Percentiles rank a stretch among this genome's conserved stretches.
phyloP scores from a whole-genome alignment of 2,888 invertebrate genomes.

The Bursaphelenchus okinawaensis region DNA sequence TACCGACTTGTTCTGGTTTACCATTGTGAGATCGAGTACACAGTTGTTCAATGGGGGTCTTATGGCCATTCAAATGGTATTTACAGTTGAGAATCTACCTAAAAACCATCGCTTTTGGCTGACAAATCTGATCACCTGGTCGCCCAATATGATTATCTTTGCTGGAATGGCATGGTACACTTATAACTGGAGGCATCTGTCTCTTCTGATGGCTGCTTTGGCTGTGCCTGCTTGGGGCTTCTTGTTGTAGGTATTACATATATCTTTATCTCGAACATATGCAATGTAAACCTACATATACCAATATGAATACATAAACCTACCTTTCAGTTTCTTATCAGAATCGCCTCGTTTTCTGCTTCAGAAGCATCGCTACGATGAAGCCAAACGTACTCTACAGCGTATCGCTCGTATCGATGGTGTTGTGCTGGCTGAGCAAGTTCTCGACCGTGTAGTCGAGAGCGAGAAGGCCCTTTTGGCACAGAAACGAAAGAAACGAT shows the following conservation, averaged over 20 bases:
- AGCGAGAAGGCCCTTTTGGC: slow-evolving; percentile 16
- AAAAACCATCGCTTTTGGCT: slow-evolving; percentile 50
- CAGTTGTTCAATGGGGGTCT: slow-evolving; percentile 50
- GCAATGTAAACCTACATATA: too few species aligned
- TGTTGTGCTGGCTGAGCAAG: slow-evolving; percentile 27
- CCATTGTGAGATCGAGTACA: slow-evolving; percentile 41
- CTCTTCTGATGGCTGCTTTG: slow-evolving; percentile 34
- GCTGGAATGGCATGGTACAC: slow-evolving; percentile 40
- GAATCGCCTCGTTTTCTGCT: slow-evolving; percentile 50
- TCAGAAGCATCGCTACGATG: slow-evolving; percentile 44
- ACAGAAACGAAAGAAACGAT: slow-evolving; percentile 27
- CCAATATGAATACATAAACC: too few species aligned
- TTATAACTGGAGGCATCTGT: slow-evolving; percentile 45
- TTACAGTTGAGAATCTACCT: slow-evolving; percentile 46
- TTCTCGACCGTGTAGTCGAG: slow-evolving; percentile 17
- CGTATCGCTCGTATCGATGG: slow-evolving; percentile 33
- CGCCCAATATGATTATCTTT: slow-evolving; percentile 49
- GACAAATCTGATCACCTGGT: slow-evolving; percentile 43
- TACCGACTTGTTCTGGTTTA: slow-evolving; percentile 37
- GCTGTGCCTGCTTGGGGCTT: slow-evolving; percentile 42
- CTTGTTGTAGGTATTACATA: slow-evolving; percentile 28
- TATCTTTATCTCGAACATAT: too few species aligned
- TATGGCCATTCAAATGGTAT: slow-evolving; percentile 26
- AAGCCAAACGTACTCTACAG: slow-evolving; percentile 37
- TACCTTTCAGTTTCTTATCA: slow-evolving; percentile 34